Base-by-base conservation (phyloP, 2,113 vertebrate genomes). In the Apeltes quadracus region DNA sequence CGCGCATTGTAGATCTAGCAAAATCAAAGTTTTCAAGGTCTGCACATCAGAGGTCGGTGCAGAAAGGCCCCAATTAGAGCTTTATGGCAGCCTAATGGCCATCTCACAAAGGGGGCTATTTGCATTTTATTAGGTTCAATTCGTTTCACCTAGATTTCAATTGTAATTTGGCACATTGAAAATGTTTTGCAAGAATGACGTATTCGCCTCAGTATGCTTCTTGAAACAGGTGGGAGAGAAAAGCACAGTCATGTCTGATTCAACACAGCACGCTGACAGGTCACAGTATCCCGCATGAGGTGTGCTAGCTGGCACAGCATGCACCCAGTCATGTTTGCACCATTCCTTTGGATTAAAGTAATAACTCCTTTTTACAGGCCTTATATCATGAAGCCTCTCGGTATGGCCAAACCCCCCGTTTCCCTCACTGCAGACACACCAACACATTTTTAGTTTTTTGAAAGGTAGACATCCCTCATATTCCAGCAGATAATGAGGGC, bases 111-210 rank as follows among this genome's bases (percentile, higher is more conserved):
- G 85, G 73, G 81, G 58, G 39, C 75, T 73, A 58, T 81, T 86
- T 84, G 78, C 84, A 54, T 51, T 79, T 88, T 84, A 88, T 89
- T 89, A 79, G 56, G 54, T 85, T 82, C 69, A 27, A 11, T 76
- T 85, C 0, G 27, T 74, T 36, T 81, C 54, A 63, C 71, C 44
- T 73, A 84, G 88, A 89, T 88, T 87, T 82, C 73, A 88, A 89
- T 88, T 88, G 84, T 81, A 75, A 91, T 89, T 72, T 54, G 69
- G 32, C 72, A 32, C 80, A 83, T 84, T 39, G 83, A 69, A 87
- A 51, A 61, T 25, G 51, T 39, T 70, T 51, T 5, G 61, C 56
- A 46, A 13, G 34, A 73, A 81, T 77, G 64, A 44, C 46, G 14
- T 1, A 23, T 9, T 36, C 46, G 0, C 34, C 71, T 71, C 62